A percentile compares a stretch with the other conserved stretches of the same genome.
These are phyloP conservation scores for Spodoptera littoralis DNA, from an alignment of 2,888 invertebrate genomes.

Conservation along the genomic window DNA sequence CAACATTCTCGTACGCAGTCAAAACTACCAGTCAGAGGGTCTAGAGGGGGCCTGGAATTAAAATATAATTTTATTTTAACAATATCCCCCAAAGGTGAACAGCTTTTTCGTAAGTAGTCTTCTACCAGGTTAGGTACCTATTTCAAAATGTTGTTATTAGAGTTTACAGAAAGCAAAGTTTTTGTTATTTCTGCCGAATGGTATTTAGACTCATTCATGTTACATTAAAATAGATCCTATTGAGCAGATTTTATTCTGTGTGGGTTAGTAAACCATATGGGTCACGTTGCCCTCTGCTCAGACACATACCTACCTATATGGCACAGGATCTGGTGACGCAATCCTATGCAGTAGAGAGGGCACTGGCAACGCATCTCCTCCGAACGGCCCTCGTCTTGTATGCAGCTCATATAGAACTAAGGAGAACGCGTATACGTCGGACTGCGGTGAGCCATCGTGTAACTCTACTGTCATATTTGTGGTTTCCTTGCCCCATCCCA, in stretches of 20 bases:
- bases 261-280: conserved; percentile 13
- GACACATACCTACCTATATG: conserved; percentile 90
- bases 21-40: conserved; percentile 93
- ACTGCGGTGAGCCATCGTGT: conserved; percentile 91
- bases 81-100: not conserved
- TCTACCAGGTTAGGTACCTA: too few relatives aligned
- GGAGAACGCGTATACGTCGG: conserved; percentile 96
- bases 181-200: conserved; percentile 3
- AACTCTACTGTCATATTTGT: conserved; percentile 70
- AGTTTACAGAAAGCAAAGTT: too few relatives aligned
- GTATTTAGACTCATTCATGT: not conserved
- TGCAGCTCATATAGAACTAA: conserved; percentile 96
- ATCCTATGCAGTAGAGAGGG: conserved; percentile 90
- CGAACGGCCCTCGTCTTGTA: conserved; percentile 95
- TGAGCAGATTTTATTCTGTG: conserved; percentile 22
- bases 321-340: conserved; percentile 84
- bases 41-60: conserved; percentile 92
- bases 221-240: conserved; percentile 8
- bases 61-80: not conserved
- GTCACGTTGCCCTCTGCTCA: conserved; percentile 38
- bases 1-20: conserved; percentile 96
- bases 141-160: too few relatives aligned
- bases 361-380: conserved; percentile 91
- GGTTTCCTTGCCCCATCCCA: conserved; percentile 79
- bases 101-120: too few relatives aligned